These are phyloP conservation scores for Semicossyphus pulcher DNA, from an alignment of 2,113 vertebrate genomes.

Conservation along the genomic window DNA sequence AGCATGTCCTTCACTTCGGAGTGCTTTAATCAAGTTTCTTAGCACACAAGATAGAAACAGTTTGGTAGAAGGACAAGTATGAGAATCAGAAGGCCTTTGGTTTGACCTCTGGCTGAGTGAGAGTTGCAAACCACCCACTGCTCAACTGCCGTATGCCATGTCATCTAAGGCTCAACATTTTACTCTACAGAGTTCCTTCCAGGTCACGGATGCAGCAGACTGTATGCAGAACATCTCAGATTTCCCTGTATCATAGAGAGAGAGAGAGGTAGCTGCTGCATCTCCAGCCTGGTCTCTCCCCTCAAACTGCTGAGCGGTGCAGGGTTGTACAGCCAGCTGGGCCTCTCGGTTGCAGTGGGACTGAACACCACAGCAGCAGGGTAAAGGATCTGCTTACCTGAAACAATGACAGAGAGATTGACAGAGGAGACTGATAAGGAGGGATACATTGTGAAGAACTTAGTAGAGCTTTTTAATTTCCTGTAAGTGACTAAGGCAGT, in stretches of 20 bases:
- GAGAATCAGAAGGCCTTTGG: neutral
- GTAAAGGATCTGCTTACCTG: conserved; percentile 38
- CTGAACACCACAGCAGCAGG: conserved; percentile 16
- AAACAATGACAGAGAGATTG: conserved; percentile 8
- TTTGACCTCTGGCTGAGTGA: neutral
- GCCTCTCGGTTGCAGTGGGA: neutral
- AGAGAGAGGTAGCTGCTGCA: neutral
- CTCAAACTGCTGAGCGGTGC: conserved; percentile 18
- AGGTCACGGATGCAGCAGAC: neutral
- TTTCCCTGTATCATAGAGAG: conserved; percentile 11
- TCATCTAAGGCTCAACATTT: conserved; percentile 10
- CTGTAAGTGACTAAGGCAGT: conserved; percentile 7
- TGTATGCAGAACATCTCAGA: conserved; percentile 8
- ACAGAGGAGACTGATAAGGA: conserved; percentile 6
- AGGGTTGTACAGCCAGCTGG: conserved; percentile 1
- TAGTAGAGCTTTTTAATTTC: neutral
- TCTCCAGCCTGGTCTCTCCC: conserved; percentile 12
- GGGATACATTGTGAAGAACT: conserved; percentile 2
- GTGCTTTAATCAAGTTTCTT: neutral
- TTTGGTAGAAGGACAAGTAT: neutral
- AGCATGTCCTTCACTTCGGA: neutral
- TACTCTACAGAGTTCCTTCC: neutral
- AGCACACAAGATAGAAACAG: neutral
- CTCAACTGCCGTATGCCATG: conserved; percentile 27
- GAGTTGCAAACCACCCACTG: too few relatives aligned